Base-by-base conservation (phyloP, 1,140 invertebrate genomes). In the Drosophila sucinea region DNA sequence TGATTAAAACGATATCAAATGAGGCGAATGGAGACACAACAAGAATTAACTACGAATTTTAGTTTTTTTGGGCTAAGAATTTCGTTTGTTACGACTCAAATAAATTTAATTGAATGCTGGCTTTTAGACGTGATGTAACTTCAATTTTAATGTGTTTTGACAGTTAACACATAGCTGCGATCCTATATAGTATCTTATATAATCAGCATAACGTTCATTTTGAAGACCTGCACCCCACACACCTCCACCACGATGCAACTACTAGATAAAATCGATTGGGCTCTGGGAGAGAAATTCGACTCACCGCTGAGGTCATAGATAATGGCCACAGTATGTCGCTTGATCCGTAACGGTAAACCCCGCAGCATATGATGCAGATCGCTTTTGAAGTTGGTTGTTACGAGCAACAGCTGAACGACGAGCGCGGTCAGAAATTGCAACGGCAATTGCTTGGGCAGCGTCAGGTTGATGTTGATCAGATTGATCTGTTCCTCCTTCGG, bases 251-350 rank as follows among this genome's bases (percentile, higher is more conserved):
- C 17, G 17, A 17, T 17, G 17, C 17, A 17, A 17, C 17, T 17
- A 17, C 17, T 17, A 30, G 30, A 30, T 4, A 30, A 30, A 30
- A 30, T 4, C 30, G 30, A 40, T 40, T 3, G 8, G 38, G 38
- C 38, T 10, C 10, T 10, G n/a, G 17, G 17, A 41, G n/a, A 47
- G 23, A 25, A 58, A 66, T 25, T 64, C 8, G 60, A 78, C 76
- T 78, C 67, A 79, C 76, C 76, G 76, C 76, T 79, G 76, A 75
- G 76, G 76, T 79, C 76, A 79, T 79, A 79, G 73, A 68, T 78
- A 64, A 79, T 79, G 73, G 76, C 76, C 76, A 68, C 76, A 79
- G 76, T 79, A 71, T 76, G 68, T 79, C 73, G 76, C 73, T 79
- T 69, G 76, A 72, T 72, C 56, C 33, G 32, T 23, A 58, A 38